Evolutionary conservation across 2,888 invertebrate genomes (phyloP), one percentile per base, ranked within the genome.

Genomic region (Phengaris alcon): DNA sequence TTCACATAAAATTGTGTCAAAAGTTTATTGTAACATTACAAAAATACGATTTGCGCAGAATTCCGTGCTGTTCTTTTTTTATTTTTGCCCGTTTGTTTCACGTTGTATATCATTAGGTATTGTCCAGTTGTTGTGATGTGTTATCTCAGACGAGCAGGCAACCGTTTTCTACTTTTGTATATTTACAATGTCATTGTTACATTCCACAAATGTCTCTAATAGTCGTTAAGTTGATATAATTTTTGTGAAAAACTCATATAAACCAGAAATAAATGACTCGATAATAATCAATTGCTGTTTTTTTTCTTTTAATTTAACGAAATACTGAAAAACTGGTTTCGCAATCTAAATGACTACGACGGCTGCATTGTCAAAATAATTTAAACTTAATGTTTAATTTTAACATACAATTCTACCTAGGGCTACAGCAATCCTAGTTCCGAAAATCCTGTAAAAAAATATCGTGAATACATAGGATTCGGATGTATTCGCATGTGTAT

Each of bases 161-260:
- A 78, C 80, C 81, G 80, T 81, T 82, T 79, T 82, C 79, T 87
- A 88, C 85, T 72, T 52, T 72, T 72, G 54, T 69, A 48, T 64
- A 6, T 44, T 72, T 85, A 85, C 86, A 85, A 85, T 85, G 82
- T 84, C 86, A 83, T 87, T 83, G 82, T 86, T 87, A 90, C 90
- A 90, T 90, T 90, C 90, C 90, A 84, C 85, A 82, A 81, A 81
- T 79, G 82, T 82, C 80, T 84, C 80, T 81, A 74, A 74, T 79
- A 80, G 79, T 73, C 72, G 74, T 78, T 82, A 81, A 79, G 79
- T 79, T 81, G 77, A 82, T 81, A 80, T 80, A 82, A 82, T 82
- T 79, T 80, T 82, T 84, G 83, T 84, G 80, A 83, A 84, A 82
- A 82, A 80, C 82, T 80, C 79, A 80, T 80, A 84, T 80, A 77